Evolutionary conservation across 1,140 invertebrate genomes (phyloP), one percentile per base, ranked within the genome.

Genomic region (Macrosteles quadrilineatus): DNA sequence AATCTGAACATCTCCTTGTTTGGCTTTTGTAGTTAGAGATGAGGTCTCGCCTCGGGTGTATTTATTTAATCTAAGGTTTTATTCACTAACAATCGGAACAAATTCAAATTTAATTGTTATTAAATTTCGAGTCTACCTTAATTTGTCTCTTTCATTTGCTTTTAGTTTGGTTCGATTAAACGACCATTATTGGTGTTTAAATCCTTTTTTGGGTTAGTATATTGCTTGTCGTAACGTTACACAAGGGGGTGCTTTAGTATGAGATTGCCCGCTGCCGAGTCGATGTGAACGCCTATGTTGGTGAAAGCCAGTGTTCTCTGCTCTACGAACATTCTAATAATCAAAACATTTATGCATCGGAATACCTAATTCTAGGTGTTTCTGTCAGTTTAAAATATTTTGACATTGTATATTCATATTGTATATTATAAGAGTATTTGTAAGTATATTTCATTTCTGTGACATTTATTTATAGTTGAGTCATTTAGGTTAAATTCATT

Each of bases 371-470:
- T 36, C 14, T 36, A 36, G 21, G 47, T 19, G 47, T 11, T 50
- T 23, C 21, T n/a, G 4, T 50, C 17, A 23, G 17, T 50, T 50
- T 6, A 50, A 19, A n/a, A 19, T 50, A 50, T 23, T 11, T 50
- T 50, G 47, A 50, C n/a, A 50, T 50, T 50, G 47, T 50, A 50
- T 19, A n/a, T n/a, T n/a, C n/a, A n/a, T n/a, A 50, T 50, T 50
- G 21, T 19, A 23, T 23, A 50, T 50, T 19, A 19, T 50, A 19
- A 19, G 17, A 50, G 17, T 50, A 23, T 50, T 19, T 19, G 47
- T 50, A 50, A n/a, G 17, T 50, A 50, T 23, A 19, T n/a, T 50
- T 50, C 47, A 50, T 50, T n/a, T n/a, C n/a, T n/a, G n/a, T n/a
- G n/a, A n/a, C n/a, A n/a, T n/a, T n/a, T 50, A 50, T 50, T 50